Base-by-base conservation (phyloP, 2,113 vertebrate genomes). In the Spermophilus dauricus region DNA sequence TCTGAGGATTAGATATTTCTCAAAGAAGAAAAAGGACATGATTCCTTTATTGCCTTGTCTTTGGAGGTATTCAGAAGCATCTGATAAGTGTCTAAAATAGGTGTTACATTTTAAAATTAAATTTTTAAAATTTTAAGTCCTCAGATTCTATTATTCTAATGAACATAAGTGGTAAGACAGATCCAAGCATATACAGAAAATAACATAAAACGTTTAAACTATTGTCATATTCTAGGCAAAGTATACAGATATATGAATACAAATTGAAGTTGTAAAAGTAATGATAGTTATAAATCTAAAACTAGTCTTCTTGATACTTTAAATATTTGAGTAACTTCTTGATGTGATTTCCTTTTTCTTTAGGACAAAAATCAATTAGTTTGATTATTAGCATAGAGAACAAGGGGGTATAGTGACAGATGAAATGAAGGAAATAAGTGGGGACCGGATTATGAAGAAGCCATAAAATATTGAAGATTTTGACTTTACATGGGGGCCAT, bases 61-160 rank as follows among this genome's bases (percentile, higher is more conserved):
- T 51, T 91, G 81, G 45, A 78, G 42, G n/a, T 78, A 80, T 70
- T 75, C 45, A 75, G 6, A 90, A 96, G 48, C 11, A 80, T 75
- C n/a, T 82, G 16, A 37, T 69, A 42, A 83, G 11, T 69, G 5
- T 28, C 80, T 92, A 42, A 14, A 93, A 67, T 78, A 84, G 61
- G n/a, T 90, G 56, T 90, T 48, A 53, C 67, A 85, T 87, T 87
- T 87, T 91, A 63, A 91, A 96, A 80, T 20, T 95, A 88, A 85
- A 91, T 75, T 90, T 96, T 9, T 32, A 70, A 2, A 85, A 93
- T 75, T 90, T 96, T 9, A 28, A 70, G 2, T 51, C 22, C 30
- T 95, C 91, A 53, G 5, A 69, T 87, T 89, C 56, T 95, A 6
- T 85, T 72, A 39, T 88, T 95, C 75, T 86, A 0, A 4, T 97